phyloP scores from a whole-genome alignment of 2,888 invertebrate genomes.

The Scaeva pyrastri region DNA sequence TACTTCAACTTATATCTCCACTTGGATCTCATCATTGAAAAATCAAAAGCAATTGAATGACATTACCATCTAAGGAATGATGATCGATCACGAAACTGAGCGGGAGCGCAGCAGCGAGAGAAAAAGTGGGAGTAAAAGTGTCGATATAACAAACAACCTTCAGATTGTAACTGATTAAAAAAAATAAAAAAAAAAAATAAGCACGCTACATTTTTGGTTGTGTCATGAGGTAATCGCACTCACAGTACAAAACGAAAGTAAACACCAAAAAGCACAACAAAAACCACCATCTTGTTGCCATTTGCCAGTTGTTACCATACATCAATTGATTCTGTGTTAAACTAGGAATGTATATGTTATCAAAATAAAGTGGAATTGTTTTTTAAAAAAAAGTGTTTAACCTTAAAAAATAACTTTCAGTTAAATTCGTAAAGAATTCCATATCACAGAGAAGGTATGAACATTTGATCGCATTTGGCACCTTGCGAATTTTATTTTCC shows the following conservation, averaged over 20 bases:
- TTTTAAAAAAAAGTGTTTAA: too few species aligned
- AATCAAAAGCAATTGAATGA: slow-evolving; percentile 52
- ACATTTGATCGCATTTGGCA: slow-evolving; percentile 49
- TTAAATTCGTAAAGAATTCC: too few species aligned
- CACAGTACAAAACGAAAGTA: slow-evolving; percentile 54
- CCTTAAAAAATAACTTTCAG: too few species aligned
- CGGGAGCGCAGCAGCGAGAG: background rate
- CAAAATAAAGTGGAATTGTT: background rate
- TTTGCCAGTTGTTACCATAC: background rate
- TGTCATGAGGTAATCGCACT: slow-evolving; percentile 63
- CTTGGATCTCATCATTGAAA: slow-evolving; percentile 38
- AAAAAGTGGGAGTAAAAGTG: slow-evolving; percentile 40
- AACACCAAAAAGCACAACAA: background rate
- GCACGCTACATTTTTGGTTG: slow-evolving; percentile 53
- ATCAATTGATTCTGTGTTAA: background rate
- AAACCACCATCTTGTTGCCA: background rate
- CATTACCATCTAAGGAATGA: slow-evolving; percentile 49
- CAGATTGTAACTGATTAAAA: slow-evolving; percentile 23
- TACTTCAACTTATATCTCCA: slow-evolving; percentile 1
- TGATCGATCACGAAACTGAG: slow-evolving; percentile 50
- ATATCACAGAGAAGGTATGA: too few species aligned
- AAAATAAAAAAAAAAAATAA: background rate
- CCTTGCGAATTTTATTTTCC: background rate
- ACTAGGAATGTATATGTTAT: slow-evolving; percentile 62
- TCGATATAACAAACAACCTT: slow-evolving; percentile 59